Base-by-base conservation (phyloP, 1,140 invertebrate genomes). In the Mizuhopecten yessoensis region DNA sequence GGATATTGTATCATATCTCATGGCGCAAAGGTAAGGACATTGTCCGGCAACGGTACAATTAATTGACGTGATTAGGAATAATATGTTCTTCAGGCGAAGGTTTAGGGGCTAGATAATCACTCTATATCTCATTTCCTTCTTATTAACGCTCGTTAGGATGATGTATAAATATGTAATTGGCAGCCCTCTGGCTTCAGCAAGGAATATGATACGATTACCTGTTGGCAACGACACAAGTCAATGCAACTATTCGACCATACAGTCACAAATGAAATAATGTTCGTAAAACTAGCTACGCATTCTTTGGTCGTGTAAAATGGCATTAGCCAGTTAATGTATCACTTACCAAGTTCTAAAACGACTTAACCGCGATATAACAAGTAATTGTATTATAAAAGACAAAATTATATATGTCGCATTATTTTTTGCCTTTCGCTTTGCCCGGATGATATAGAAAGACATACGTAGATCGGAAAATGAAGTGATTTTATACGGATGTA, bases 31-130 rank as follows among this genome's bases (percentile, higher is more conserved):
- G n/a, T 5, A 29, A n/a, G 23, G 17, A 75, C 57, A 75, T 75
- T 13, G 3, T 29, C 57, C 57, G 5, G 57, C 29, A n/a, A 0
- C 5, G 2, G 29, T 75, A n/a, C 5, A 75, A 29, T 29, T 75
- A 5, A 29, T 29, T 75, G 57, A n/a, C 11, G 23, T 29, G 23
- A 75, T 75, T 75, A 75, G 57, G 5, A 75, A n/a, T 11, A 75
- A 5, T 1, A n/a, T 75, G 57, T 75, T 29, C 57, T 29, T 75
- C 57, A 75, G n/a, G 29, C 57, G 1, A 75, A 29, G 9, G 57
- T 75, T 75, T 29, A 75, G 57, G 57, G 57, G 57, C 57, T 75
- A 75, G 57, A 75, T 75, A 75, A 45, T 75, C n/a, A 5, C 57
- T 5, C 5, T 5, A 29, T 75, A 29, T 75, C n/a, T 29, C 57